phyloP scores from a whole-genome alignment of 2,888 invertebrate genomes.

The Ypsolopha sequella region DNA sequence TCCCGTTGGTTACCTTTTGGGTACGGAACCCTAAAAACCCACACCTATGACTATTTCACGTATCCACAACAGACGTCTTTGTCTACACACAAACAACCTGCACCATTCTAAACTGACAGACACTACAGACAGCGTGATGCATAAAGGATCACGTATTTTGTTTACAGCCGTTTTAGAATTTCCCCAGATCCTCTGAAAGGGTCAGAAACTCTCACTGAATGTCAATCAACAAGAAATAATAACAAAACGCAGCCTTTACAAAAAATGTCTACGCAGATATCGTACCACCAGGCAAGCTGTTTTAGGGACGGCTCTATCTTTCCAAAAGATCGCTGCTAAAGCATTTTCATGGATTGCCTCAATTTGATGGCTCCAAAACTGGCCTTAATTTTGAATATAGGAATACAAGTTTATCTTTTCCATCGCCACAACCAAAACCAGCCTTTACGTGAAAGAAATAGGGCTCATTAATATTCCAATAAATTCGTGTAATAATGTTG shows the following conservation, averaged over 20 bases:
- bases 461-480: too few species aligned
- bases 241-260: neutral
- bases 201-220: neutral
- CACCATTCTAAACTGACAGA: too few species aligned
- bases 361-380: neutral
- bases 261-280: neutral
- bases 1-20: too few species aligned
- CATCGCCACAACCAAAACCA: too few species aligned
- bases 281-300: neutral
- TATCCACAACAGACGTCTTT: too few species aligned
- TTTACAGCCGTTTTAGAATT: neutral
- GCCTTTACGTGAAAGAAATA: too few species aligned
- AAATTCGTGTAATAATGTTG: too few species aligned
- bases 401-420: neutral
- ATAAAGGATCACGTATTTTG: neutral
- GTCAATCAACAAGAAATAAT: neutral
- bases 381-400: neutral
- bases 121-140: too few species aligned
- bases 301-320: neutral
- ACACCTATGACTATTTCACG: too few species aligned
- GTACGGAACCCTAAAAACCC: too few species aligned
- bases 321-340: neutral
- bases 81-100: too few species aligned
- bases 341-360: neutral
- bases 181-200: neutral